phyloP scores from a whole-genome alignment of 2,113 vertebrate species.

The Prionailurus viverrinus region DNA sequence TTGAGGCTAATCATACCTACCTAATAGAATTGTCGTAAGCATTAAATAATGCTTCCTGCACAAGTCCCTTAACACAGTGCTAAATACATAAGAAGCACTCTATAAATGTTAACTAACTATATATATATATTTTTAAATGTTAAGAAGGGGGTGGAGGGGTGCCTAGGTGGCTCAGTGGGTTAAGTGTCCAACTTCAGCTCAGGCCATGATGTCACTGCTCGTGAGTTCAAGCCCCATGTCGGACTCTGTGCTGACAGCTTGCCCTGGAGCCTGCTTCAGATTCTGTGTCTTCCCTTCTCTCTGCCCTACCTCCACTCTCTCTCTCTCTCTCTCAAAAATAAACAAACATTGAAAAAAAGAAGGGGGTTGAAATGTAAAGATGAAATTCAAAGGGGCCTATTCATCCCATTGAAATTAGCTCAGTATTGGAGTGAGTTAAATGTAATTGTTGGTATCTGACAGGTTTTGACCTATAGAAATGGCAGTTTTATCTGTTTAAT shows the following conservation, averaged over 20 bases:
- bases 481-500: not conserved
- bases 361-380: not conserved
- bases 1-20: not conserved
- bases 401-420: not conserved
- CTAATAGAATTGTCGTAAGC: not conserved
- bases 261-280: no score
- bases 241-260: no score
- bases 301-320: no score
- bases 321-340: no score
- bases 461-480: not conserved
- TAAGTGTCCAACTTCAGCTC: no score
- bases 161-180: no score
- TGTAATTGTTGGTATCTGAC: not conserved
- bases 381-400: not conserved
- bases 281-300: no score
- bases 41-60: not conserved
- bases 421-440: not conserved
- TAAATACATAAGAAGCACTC: not conserved
- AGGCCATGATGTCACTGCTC: no score
- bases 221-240: no score
- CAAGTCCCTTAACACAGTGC: not conserved
- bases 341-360: not conserved
- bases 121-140: not conserved
- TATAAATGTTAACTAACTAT: not conserved
- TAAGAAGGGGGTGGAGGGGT: not conserved